phyloP scores from a whole-genome alignment of 2,113 vertebrate genomes.

The Chitala chitala region DNA sequence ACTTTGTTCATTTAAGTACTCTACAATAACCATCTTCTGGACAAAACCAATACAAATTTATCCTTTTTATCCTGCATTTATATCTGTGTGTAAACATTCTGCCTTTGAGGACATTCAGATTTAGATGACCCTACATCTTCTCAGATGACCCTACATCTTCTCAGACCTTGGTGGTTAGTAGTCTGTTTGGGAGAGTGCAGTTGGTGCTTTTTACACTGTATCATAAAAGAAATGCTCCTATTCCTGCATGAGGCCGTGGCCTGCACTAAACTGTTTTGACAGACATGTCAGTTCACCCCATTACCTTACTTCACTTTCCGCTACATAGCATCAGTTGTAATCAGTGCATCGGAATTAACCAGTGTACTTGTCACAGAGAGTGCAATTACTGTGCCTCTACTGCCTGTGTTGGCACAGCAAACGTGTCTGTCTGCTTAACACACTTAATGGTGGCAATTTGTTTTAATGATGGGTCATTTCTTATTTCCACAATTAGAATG shows the following conservation, averaged over 20 bases:
- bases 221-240: conserved; percentile 47
- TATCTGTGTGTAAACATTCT: too few species aligned
- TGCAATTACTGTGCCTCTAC: conserved; percentile 71
- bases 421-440: conserved; percentile 56
- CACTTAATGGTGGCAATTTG: conserved; percentile 65
- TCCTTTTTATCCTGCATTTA: too few species aligned
- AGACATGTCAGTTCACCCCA: neutral
- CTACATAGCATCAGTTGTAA: conserved; percentile 79
- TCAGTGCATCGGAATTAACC: conserved; percentile 83
- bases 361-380: conserved; percentile 78
- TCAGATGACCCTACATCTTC: too few species aligned
- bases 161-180: conserved; percentile 48
- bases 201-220: conserved; percentile 69
- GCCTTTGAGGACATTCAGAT: neutral
- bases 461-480: conserved; percentile 65
- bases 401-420: conserved; percentile 56
- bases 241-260: conserved; percentile 62
- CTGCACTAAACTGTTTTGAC: neutral
- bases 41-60: too few species aligned
- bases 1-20: too few species aligned
- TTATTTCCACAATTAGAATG: conserved; percentile 57
- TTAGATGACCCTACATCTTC: conserved; percentile 11
- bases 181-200: conserved; percentile 59
- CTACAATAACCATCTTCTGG: too few species aligned
- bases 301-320: conserved; percentile 37